Percentiles rank a stretch among this genome's conserved stretches.
phyloP scores from a whole-genome alignment of 2,888 invertebrate species.

The Celastrina argiolus region DNA sequence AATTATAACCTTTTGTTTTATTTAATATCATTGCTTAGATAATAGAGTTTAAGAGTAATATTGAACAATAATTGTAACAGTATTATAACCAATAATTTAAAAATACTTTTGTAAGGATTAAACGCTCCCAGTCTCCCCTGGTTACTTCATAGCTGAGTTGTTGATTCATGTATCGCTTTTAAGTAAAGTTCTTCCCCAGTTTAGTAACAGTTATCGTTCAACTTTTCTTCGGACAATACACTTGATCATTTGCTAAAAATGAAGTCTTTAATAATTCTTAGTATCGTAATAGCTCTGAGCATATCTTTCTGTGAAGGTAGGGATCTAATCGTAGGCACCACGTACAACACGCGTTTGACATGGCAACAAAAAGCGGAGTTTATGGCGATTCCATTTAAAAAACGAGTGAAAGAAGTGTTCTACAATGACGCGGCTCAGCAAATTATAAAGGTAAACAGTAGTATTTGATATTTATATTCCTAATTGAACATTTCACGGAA shows the following conservation, averaged over 20 bases:
- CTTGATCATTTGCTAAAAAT: conserved; percentile 35
- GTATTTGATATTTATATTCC: background rate
- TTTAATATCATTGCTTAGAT: too few relatives aligned
- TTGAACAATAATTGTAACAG: too few relatives aligned
- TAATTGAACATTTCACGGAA: too few relatives aligned
- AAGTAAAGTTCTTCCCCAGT: conserved; percentile 17
- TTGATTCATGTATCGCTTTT: conserved; percentile 23
- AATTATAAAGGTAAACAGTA: conserved; percentile 44
- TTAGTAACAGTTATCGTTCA: conserved; percentile 22
- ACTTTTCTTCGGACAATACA: background rate
- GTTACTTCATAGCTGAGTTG: conserved; percentile 3
- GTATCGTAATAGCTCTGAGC: conserved; percentile 41
- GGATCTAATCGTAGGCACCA: conserved; percentile 54
- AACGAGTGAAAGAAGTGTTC: conserved; percentile 58
- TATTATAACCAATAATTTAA: background rate
- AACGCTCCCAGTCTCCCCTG: background rate
- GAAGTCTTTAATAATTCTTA: conserved; percentile 44
- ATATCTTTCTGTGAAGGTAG: conserved; percentile 43
- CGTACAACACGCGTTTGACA: conserved; percentile 44
- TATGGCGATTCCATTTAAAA: conserved; percentile 53
- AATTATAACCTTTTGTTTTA: too few relatives aligned
- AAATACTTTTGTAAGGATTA: background rate
- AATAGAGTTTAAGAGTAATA: too few relatives aligned
- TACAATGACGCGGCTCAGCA: conserved; percentile 51
- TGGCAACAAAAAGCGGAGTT: conserved; percentile 58